Evolutionary conservation across 2,797 vertebrate species (phyloP).

Genomic region (Hozukius guyotensis): DNA sequence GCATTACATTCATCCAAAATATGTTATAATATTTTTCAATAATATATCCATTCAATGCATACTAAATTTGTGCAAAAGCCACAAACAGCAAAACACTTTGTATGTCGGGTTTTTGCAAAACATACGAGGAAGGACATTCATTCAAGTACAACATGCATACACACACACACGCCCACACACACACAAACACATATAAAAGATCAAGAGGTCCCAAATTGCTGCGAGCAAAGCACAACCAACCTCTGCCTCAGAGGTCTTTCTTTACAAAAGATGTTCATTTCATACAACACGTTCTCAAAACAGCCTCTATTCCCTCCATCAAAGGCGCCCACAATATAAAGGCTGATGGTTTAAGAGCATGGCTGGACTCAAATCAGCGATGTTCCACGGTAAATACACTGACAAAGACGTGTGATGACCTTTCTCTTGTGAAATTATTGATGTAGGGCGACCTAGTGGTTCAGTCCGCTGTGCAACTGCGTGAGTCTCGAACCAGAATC

Average conservation of each 20-base stretch:
- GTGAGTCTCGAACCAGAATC: slow-evolving; percentile 21
- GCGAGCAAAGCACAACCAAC: background rate
- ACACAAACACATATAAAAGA: background rate
- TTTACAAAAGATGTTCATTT: slow-evolving; percentile 33
- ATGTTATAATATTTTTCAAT: background rate
- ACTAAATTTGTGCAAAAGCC: background rate
- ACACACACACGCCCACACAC: background rate
- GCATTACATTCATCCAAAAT: background rate
- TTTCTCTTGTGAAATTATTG: slow-evolving; percentile 60
- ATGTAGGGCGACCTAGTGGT: slow-evolving; percentile 38
- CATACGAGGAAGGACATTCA: background rate
- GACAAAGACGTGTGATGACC: slow-evolving; percentile 51
- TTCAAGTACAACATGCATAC: background rate
- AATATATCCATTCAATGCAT: background rate
- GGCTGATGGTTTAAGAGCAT: slow-evolving; percentile 30
- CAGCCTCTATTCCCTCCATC: slow-evolving; percentile 28
- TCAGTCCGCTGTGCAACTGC: slow-evolving; percentile 19
- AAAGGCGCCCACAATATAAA: slow-evolving; percentile 32
- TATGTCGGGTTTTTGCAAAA: background rate
- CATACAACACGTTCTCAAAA: slow-evolving; percentile 29
- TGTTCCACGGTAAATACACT: slow-evolving; percentile 45
- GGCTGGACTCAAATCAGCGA: slow-evolving; percentile 47
- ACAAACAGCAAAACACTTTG: background rate
- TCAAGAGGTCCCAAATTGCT: slow-evolving; percentile 26
- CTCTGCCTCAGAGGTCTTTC: slow-evolving; percentile 12